Evolutionary conservation across 2,797 vertebrate species (phyloP), one percentile per base, ranked within the genome.

Genomic region (Neoniphon sammara): DNA sequence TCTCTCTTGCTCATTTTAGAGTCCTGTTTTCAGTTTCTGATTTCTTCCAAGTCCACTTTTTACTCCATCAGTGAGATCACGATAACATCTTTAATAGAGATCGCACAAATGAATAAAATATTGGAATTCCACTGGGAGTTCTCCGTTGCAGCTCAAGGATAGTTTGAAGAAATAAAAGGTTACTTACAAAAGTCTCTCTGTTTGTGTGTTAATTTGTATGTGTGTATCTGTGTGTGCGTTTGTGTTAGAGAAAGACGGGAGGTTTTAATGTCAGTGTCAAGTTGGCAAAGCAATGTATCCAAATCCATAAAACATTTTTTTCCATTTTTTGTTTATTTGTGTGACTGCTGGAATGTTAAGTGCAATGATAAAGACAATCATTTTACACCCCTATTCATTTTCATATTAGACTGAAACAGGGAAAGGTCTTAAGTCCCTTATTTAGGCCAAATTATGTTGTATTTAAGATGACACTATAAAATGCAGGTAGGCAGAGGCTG

Each of bases 41-140:
- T 27, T 34, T 50, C 15, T 49, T 36, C 34, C 30, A 23, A 52
- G 11, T 2, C 27, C 9, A 21, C 12, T 30, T 1, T 20, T 65
- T 31, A n/a, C 63, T 65, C 23, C 15, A 0, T 59, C 46, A 27
- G 25, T 27, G 25, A 27, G 31, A 52, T 17, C 12, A 2, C 47
- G 61, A 7, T 6, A 30, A 57, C 20, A 53, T 30, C 61, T 75
- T 27, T 42, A 47, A 50, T 17, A 42, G 30, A 63, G 46, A 54
- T 34, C 27, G 30, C 27, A 64, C 18, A 21, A 54, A 73, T 14
- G 60, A 27, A 75, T 57, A 31, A 69, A 59, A 66, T 8, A 36
- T 56, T 36, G 58, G 67, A 59, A n/a, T 23, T 77, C 67, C 52
- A n/a, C 46, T 12, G 70, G 73, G 78, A 75, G 31, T 55, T 58